These are phyloP conservation scores for Penaeus vannamei DNA, from an alignment of 1,140 invertebrate species.

Conservation along the genomic window DNA sequence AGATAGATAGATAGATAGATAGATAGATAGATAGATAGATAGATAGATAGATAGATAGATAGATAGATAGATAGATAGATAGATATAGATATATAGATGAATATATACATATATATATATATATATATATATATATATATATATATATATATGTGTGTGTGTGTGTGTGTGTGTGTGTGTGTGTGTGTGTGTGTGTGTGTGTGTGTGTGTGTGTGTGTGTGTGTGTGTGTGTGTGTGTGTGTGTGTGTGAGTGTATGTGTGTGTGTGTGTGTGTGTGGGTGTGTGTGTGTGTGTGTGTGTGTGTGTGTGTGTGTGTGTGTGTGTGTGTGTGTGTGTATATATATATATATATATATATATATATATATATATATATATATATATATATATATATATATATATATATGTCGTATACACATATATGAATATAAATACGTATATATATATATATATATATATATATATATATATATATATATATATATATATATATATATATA, in stretches of 20 bases:
- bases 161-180: background rate
- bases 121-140: background rate
- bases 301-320: background rate
- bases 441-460: background rate
- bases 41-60: background rate
- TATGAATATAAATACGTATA: background rate
- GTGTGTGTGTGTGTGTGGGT: background rate
- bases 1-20: background rate
- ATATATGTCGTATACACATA: background rate
- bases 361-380: background rate
- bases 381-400: constrained; percentile 21
- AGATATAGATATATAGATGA: constrained; percentile 1
- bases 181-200: background rate
- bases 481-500: constrained; percentile 28
- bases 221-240: background rate
- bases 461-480: constrained; percentile 2
- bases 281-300: background rate
- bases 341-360: constrained; percentile 20
- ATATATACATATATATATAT: background rate
- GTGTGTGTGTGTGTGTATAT: background rate
- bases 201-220: background rate
- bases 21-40: background rate
- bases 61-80: background rate
- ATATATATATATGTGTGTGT: background rate
- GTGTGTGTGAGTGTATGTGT: background rate